phyloP scores from a whole-genome alignment of 2,888 invertebrate species.

The Dynastes grantii region DNA sequence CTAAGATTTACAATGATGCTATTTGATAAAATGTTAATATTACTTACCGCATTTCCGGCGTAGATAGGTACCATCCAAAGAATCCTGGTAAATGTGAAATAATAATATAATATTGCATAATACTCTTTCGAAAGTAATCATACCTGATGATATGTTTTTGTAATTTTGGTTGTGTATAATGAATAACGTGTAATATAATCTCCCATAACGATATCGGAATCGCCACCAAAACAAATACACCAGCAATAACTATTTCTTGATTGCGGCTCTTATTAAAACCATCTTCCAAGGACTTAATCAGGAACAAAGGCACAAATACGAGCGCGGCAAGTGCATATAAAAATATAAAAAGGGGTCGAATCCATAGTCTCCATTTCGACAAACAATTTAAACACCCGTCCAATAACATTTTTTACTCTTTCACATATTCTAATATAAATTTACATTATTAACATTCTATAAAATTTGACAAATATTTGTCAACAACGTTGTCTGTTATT shows the following conservation, averaged over 20 bases:
- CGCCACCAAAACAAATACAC: conserved; percentile 92
- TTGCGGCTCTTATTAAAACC: conserved; percentile 82
- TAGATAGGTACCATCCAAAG: conserved; percentile 99
- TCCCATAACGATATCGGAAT: conserved; percentile 96
- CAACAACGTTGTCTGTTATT: conserved; percentile 33
- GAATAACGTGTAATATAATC: conserved; percentile 93
- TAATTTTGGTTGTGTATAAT: conserved; percentile 92
- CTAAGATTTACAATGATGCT: neutral
- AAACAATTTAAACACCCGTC: conserved; percentile 65
- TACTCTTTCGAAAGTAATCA: conserved; percentile 52
- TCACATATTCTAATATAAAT: conserved; percentile 46
- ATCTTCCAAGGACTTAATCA: conserved; percentile 86
- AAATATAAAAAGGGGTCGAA: conserved; percentile 86
- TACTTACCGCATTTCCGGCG: conserved; percentile 91
- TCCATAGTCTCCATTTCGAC: conserved; percentile 89
- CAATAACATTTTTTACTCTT: conserved; percentile 61
- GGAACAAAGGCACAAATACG: conserved; percentile 87
- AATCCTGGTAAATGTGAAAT: conserved; percentile 76
- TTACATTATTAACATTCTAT: conserved; percentile 32
- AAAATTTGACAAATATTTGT: conserved; percentile 30
- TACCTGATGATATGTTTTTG: conserved; percentile 96
- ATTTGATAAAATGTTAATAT: conserved; percentile 30
- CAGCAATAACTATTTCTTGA: conserved; percentile 88
- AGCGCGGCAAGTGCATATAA: conserved; percentile 87
- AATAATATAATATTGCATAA: neutral